phyloP scores from a whole-genome alignment of 2,113 vertebrate genomes.

The Colaptes auratus region DNA sequence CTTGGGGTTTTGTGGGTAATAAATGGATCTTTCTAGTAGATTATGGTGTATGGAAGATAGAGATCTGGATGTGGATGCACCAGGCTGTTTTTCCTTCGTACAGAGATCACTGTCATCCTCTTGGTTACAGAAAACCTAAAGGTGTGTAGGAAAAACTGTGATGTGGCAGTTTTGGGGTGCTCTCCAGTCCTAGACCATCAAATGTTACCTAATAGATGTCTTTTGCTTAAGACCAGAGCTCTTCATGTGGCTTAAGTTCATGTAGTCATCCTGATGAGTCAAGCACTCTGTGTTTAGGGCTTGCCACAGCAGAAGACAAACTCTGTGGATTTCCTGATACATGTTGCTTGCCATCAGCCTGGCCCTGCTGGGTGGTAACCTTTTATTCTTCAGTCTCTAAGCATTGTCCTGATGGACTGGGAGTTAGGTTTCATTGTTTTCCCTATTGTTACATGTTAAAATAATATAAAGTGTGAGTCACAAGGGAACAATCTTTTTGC shows the following conservation, averaged over 20 bases:
- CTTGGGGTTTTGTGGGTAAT: background rate
- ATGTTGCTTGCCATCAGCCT: background rate
- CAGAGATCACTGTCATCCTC: background rate
- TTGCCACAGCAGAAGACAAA: background rate
- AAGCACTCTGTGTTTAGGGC: background rate
- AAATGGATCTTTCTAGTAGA: background rate
- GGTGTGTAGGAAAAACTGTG: background rate
- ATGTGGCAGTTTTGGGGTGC: background rate
- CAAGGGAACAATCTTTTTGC: background rate
- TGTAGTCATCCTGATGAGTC: background rate
- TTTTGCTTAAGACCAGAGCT: background rate
- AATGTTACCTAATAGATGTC: background rate
- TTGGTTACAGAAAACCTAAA: background rate
- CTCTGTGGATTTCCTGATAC: rapidly evolving
- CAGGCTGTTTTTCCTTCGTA: background rate
- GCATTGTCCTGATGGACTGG: background rate
- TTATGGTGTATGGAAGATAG: background rate
- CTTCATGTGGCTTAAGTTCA: background rate
- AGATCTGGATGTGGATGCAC: background rate
- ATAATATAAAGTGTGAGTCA: background rate
- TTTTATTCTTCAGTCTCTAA: background rate
- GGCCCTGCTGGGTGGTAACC: background rate
- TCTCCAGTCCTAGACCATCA: background rate
- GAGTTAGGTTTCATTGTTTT: background rate
- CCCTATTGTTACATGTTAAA: background rate